Base-by-base conservation (phyloP, 2,888 invertebrate genomes). In the Ophraella communa region DNA sequence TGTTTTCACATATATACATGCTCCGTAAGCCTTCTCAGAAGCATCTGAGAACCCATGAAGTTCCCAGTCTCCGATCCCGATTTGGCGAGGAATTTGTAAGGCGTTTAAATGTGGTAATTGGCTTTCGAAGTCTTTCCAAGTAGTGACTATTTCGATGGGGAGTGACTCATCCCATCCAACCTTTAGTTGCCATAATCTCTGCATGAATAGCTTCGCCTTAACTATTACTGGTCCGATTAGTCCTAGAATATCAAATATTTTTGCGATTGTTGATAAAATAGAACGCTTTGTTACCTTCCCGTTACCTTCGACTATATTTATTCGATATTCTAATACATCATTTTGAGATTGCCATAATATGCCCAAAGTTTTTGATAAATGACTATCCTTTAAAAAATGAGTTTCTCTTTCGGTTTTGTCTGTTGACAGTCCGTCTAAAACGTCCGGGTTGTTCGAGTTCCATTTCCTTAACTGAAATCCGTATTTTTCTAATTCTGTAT, bases 171-270 rank as follows among this genome's bases (percentile, higher is more conserved):
- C 23, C 49, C 49, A 49, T 3, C 11, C 49, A n/a, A 49, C 17
- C 17, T 30, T 17, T 27, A 30, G 18, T n/a, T 30, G 18, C 51
- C 27, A 14, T 30, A 27, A 18, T 52, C 8, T 60, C 66, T 67
- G 70, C 18, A 71, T 30, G 8, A 70, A 42, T n/a, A 71, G 20
- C 62, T 73, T 70, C 11, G 67, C 65, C 11, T 33, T 55, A n/a
- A 71, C 44, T 11, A 63, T 56, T 8, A 67, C 44, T 11, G 69
- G 71, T 27, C 51, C 55, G 27, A 71, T 30, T 10, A 73, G 57
- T 1, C 71, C 71, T 10, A 70, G 55, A 1, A 68, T 67, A 59
- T 73, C 70, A 55, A 70, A 69, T 21, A 71, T 63, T 55, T 64
- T 57, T 7, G 71, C 51, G 14, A 71, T 54, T 11, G 47, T 58